Evolutionary conservation across 2,888 invertebrate species (phyloP).

Genomic region (Apamea sordens): DNA sequence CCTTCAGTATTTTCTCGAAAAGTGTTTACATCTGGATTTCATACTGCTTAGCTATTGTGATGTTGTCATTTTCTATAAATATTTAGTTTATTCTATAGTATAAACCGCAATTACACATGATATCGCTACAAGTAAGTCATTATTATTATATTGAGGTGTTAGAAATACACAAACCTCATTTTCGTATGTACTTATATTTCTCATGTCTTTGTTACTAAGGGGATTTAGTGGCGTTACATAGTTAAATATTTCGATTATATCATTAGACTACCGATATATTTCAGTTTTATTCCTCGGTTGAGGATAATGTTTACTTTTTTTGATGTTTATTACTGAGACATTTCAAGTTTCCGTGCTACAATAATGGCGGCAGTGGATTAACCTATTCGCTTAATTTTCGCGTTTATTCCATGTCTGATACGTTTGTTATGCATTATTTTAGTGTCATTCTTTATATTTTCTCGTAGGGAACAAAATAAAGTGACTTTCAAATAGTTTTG

Average conservation of each 20-base stretch:
- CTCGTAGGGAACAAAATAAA: constrained; percentile 82
- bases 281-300: constrained; percentile 68
- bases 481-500: constrained; percentile 82
- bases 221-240: constrained; percentile 68
- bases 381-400: constrained; percentile 86
- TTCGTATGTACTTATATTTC: constrained; percentile 83
- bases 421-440: constrained; percentile 73
- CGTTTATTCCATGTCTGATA: constrained; percentile 72
- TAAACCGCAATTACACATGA: constrained; percentile 53
- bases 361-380: constrained; percentile 90
- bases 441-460: constrained; percentile 81
- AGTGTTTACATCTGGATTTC: constrained; percentile 95
- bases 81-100: constrained; percentile 71
- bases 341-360: constrained; percentile 89
- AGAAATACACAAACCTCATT: constrained; percentile 87
- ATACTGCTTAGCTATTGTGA: constrained; percentile 90
- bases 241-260: constrained; percentile 64
- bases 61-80: constrained; percentile 88
- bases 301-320: constrained; percentile 89
- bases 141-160: constrained; percentile 70
- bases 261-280: constrained; percentile 55
- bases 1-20: constrained; percentile 84
- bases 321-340: constrained; percentile 88
- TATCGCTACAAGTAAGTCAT: constrained; percentile 70
- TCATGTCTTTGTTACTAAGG: constrained; percentile 85